Base-by-base conservation (phyloP, 1,140 invertebrate species). In the Proctacanthus coquilletti region DNA sequence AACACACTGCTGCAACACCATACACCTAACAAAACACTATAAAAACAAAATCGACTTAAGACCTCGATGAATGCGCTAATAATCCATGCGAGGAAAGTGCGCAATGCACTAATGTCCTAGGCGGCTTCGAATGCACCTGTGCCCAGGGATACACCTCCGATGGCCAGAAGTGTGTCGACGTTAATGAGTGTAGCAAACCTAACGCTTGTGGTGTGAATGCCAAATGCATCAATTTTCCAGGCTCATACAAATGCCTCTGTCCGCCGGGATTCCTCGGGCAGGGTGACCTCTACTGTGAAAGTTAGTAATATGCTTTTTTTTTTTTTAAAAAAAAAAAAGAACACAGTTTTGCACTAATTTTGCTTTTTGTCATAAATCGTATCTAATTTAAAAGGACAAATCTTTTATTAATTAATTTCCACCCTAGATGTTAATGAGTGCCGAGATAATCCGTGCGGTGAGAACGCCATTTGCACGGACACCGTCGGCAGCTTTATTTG, bases 201-300 rank as follows among this genome's bases (percentile, higher is more conserved):
- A 71, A 75, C 11, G 73, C 79, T 5, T 93, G 87, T 59, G 87
- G 85, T n/a, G 61, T 80, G 9, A 85, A 88, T 53, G 84, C 86
- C 11, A 75, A 88, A 40, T 93, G 88, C 57, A 89, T 86, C 61
- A 94, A 94, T 65, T 65, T 91, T 36, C 86, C 85, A 2, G 88
- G 88, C 32, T 86, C 84, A 49, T 94, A 89, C 56, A 84, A 88
- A 57, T 92, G 87, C 52, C 79, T 85, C 49, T 94, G 88, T 56
- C 84, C 85, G 4, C 64, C 74, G 18, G 83, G 82, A 23, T 89
- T 81, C 53, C 80, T 82, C 56, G 85, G 85, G 39, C 87, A 89
- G 63, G 84, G 84, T 21, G 88, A 84, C 57, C 73, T 75, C 21
- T 67, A 79, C 40, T 89, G 85, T 62, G 76, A 87, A 77, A 86